Evolutionary conservation across 2,888 invertebrate genomes (phyloP).

Genomic region (Lepidochitona cinerea): DNA sequence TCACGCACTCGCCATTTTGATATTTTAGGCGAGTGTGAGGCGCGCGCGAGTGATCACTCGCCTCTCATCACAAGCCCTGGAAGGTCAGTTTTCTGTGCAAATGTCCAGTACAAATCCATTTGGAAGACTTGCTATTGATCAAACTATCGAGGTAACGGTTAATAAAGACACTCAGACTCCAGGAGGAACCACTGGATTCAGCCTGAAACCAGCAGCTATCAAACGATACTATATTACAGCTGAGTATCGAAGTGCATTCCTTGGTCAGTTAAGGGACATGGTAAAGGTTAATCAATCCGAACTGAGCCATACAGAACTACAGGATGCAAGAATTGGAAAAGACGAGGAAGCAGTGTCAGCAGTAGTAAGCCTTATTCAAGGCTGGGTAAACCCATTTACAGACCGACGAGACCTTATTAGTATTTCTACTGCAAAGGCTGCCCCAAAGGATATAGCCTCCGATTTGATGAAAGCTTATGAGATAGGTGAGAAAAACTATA

Average conservation of each 20-base stretch:
- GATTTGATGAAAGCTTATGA: conserved; percentile 23
- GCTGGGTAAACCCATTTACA: conserved; percentile 23
- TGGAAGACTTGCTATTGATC: conserved; percentile 17
- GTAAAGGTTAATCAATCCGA: background rate
- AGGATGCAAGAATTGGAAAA: conserved; percentile 18
- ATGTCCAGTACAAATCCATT: conserved; percentile 10
- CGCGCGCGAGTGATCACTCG: too few relatives aligned
- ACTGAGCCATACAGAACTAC: conserved; percentile 20
- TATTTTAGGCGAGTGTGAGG: too few relatives aligned
- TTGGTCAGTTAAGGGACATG: conserved; percentile 10
- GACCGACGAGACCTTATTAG: conserved; percentile 16
- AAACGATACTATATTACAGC: conserved; percentile 18
- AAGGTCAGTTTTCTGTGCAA: conserved; percentile 30
- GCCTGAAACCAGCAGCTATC: conserved; percentile 11
- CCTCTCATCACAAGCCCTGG: too few relatives aligned
- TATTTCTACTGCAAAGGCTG: conserved; percentile 18
- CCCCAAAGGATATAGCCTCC: conserved; percentile 17
- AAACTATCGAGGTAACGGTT: conserved; percentile 23
- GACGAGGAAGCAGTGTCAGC: conserved; percentile 25
- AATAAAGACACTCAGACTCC: conserved; percentile 29
- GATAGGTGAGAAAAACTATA: conserved; percentile 25
- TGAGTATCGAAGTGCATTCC: conserved; percentile 13
- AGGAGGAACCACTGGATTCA: conserved; percentile 22
- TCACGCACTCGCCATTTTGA: too few relatives aligned
- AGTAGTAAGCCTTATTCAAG: conserved; percentile 11